phyloP scores from a whole-genome alignment of 2,888 invertebrate genomes.

The Leptinotarsa haldemani region DNA sequence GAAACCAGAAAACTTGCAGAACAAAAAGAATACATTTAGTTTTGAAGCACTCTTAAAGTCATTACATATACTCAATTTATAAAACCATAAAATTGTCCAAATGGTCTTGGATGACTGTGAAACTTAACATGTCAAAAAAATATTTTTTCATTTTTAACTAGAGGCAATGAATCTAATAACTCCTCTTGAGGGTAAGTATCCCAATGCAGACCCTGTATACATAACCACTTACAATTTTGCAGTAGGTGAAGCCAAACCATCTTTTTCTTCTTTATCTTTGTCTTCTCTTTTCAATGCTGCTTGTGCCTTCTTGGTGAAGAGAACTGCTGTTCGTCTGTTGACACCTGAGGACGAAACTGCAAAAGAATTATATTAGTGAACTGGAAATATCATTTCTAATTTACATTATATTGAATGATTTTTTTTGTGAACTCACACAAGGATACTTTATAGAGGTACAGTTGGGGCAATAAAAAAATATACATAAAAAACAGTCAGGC shows the following conservation, averaged over 20 bases:
- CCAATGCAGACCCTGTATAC: not conserved
- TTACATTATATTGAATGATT: too few relatives aligned
- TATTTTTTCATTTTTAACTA: too few relatives aligned
- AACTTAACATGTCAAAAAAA: too few relatives aligned
- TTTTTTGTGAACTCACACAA: too few relatives aligned
- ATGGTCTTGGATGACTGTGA: not conserved
- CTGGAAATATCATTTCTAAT: not conserved
- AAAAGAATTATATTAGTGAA: slow-evolving; percentile 17
- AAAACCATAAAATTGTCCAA: not conserved
- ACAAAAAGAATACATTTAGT: not conserved
- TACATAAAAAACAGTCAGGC: too few relatives aligned
- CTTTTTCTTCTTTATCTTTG: slow-evolving; percentile 64
- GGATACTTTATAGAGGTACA: too few relatives aligned
- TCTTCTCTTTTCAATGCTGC: slow-evolving; percentile 66
- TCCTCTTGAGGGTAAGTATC: too few relatives aligned
- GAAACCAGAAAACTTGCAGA: slow-evolving; percentile 3
- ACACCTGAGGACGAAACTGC: slow-evolving; percentile 71
- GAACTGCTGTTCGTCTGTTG: slow-evolving; percentile 79
- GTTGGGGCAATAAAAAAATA: too few relatives aligned
- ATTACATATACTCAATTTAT: not conserved
- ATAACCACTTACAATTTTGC: slow-evolving; percentile 45
- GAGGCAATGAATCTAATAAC: too few relatives aligned
- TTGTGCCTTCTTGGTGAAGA: slow-evolving; percentile 80
- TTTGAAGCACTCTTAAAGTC: too few relatives aligned
- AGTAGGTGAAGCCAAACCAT: slow-evolving; percentile 61